phyloP scores from a whole-genome alignment of 2,113 vertebrate genomes.

The Agapornis roseicollis region DNA sequence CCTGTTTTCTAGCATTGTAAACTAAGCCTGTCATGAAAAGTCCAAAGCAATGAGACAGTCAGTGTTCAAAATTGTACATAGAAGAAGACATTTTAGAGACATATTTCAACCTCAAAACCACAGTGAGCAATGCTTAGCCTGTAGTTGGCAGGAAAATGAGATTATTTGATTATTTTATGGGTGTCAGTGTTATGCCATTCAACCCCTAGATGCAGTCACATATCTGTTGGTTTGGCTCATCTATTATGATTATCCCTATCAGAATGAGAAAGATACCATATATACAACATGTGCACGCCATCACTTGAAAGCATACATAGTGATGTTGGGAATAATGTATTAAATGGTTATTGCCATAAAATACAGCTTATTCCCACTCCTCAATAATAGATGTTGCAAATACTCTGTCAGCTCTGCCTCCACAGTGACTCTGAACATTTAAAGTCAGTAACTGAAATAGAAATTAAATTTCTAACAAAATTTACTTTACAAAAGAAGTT shows the following conservation, averaged over 20 bases:
- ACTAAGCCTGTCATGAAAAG: not conserved
- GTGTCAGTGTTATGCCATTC: not conserved
- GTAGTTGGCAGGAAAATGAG: not conserved
- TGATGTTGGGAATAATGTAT: not conserved
- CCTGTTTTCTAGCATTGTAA: not conserved
- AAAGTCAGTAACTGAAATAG: not conserved
- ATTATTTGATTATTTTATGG: not conserved
- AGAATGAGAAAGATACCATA: not conserved
- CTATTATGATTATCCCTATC: not conserved
- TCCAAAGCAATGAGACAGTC: not conserved
- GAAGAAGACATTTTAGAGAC: not conserved
- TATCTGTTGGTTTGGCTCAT: not conserved
- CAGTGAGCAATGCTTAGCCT: not conserved
- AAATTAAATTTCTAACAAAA: not conserved
- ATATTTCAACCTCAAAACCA: not conserved
- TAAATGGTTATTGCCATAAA: not conserved
- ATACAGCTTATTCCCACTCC: not conserved
- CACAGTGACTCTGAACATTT: not conserved
- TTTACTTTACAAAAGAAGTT: not conserved
- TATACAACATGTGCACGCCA: not conserved
- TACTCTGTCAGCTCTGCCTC: not conserved
- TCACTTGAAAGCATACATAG: not conserved
- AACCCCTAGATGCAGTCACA: not conserved
- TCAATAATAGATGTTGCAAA: not conserved
- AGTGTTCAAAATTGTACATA: not conserved